Evolutionary conservation across 1,140 invertebrate species (phyloP), one percentile per base, ranked within the genome.

Genomic region (Papilio polytes): DNA sequence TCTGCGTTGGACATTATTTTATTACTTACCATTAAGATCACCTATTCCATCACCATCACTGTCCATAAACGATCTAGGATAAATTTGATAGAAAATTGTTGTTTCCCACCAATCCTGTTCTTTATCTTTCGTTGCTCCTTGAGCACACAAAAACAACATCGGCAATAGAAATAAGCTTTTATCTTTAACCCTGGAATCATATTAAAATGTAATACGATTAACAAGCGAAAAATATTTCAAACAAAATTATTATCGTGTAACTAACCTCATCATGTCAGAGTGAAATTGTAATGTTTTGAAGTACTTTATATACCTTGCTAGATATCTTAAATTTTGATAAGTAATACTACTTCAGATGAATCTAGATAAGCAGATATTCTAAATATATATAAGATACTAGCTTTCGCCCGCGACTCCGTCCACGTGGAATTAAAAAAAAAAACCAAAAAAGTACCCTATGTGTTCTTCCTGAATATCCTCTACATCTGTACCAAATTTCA

Each of bases 1-100:
- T 36, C 1, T 36, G 3, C 31, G 4, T 36, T 63, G 48, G 74
- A 18, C 36, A 81, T n/a, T 1, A 53, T 51, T 41, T n/a, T 1
- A 53, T 51, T 26, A 46, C 66, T 85, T 87, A 91, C 92, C 92
- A 80, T 92, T 92, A 18, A 94, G 72, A 81, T 94, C 92, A 53
- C 92, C 92, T 63, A 94, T 90, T 3, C 91, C 92, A 87, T 98
- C 97, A 7, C 96, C 96, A 88, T 98, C 93, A 31, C 96, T 96
- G 89, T 98, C 98, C 91, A 95, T 96, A 88, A 98, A 98, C 53
- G 97, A 98, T 74, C 97, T 94, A 0, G 97, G 97, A 86, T 98
- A 98, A 66, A 98, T 96, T 92, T 98, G 97, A 91, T 98, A 98
- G 84, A 98, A 96, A 6, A 96, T 94, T 0, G 96, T 96, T 20